These are phyloP conservation scores for Nezara viridula DNA, from an alignment of 2,888 invertebrate genomes.

Conservation along the genomic window DNA sequence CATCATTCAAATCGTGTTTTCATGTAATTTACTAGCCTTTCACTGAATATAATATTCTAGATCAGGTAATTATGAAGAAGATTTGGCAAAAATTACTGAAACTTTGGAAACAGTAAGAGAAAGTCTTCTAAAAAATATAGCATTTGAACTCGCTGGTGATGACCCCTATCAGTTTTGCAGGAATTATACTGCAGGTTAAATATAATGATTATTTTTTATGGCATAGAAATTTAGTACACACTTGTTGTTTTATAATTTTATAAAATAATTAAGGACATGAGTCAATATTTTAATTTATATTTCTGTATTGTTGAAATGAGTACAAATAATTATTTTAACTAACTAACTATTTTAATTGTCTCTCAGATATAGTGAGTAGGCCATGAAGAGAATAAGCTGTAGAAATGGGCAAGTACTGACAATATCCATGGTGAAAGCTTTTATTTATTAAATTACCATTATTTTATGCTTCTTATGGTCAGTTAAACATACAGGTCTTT, in stretches of 20 bases:
- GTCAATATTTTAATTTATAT: background rate
- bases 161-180: constrained; percentile 80
- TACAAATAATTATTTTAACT: too few species aligned
- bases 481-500: too few species aligned
- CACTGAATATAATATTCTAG: background rate
- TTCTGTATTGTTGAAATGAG: too few species aligned
- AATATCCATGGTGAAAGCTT: too few species aligned
- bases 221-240: too few species aligned
- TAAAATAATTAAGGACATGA: background rate
- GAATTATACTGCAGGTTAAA: constrained; percentile 71
- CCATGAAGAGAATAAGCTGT: too few species aligned
- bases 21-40: background rate
- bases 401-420: too few species aligned
- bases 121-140: constrained; percentile 78
- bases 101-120: constrained; percentile 77
- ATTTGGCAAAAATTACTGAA: constrained; percentile 77
- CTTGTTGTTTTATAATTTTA: too few species aligned
- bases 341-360: too few species aligned
- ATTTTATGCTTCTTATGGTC: too few species aligned
- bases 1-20: background rate
- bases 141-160: constrained; percentile 79
- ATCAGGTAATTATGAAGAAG: constrained; percentile 70
- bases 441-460: too few species aligned
- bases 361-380: too few species aligned
- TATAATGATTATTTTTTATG: background rate